Base-by-base conservation (phyloP, 2,888 invertebrate species). In the Lithosia quadra region DNA sequence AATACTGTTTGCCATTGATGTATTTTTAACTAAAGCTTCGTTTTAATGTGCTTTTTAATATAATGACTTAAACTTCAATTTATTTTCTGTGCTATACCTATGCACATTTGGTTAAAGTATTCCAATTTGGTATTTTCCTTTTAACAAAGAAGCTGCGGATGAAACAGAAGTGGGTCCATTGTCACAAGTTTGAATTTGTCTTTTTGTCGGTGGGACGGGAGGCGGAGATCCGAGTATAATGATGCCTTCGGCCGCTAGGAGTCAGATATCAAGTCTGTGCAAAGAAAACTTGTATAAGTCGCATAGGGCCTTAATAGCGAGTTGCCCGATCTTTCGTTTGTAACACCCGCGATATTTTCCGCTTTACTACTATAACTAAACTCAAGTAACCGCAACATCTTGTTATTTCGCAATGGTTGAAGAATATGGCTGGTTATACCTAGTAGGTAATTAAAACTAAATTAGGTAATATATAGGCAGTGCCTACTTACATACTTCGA, bases 191-290 rank as follows among this genome's bases (percentile, higher is more conserved):
- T 57, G 33, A 63, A 65, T 65, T 72, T 57, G 60, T 66, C 59
- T 70, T 67, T 67, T 28, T 77, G 66, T 70, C 15, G 28, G 34
- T 63, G n/a, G 10, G 57, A 43, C 57, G 63, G 58, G 60, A 63
- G 62, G 56, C 53, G 64, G 60, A 69, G 67, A 69, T 72, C 61
- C 68, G 55, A 61, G 58, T 72, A 68, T 76, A 80, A 76, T 69
- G 71, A 69, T 71, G 72, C 65, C 58, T 65, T 72, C 63, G 63
- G 67, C 53, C 65, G 58, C 67, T 65, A 57, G 65, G 60, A 39
- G 62, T 60, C 36, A 60, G 66, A 62, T 69, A 78, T 71, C 65
- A 69, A 67, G 67, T 71, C 53, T 33, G 63, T 63, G 70, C 59
- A 67, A 69, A 59, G 56, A 67, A 55, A 67, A 55, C 60, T 65